phyloP scores from a whole-genome alignment of 2,797 vertebrate species.

The Pelodytes ibericus region DNA sequence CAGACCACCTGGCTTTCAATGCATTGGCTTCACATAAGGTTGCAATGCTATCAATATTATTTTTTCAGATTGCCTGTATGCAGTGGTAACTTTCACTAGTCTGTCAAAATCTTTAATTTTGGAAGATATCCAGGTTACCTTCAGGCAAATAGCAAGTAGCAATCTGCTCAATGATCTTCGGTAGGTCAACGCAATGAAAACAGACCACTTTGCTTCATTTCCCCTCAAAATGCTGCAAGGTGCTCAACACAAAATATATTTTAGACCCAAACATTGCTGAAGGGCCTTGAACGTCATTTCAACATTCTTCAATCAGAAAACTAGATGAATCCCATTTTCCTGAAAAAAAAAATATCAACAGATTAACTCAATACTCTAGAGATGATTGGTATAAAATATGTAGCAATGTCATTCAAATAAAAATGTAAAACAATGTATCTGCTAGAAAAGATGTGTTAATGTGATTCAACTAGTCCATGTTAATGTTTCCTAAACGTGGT shows the following conservation, averaged over 20 bases:
- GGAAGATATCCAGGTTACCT: slow-evolving; percentile 9
- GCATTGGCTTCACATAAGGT: too few species aligned
- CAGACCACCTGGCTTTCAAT: too few species aligned
- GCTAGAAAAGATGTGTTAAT: not conserved
- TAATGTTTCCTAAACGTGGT: too few species aligned
- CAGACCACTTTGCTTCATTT: slow-evolving; percentile 7
- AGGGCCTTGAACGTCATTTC: not conserved
- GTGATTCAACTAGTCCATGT: too few species aligned
- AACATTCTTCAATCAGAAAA: not conserved
- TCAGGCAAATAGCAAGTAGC: slow-evolving; percentile 1
- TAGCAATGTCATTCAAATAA: not conserved
- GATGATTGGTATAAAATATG: not conserved
- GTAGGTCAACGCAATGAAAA: slow-evolving; percentile 25
- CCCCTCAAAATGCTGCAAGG: not conserved
- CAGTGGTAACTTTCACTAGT: not conserved
- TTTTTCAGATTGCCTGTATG: too few species aligned
- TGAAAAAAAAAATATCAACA: not conserved
- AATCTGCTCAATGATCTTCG: slow-evolving; percentile 6
- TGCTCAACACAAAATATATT: not conserved
- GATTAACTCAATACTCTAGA: not conserved
- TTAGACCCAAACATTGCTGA: not conserved
- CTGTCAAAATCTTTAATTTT: not conserved
- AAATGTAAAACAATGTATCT: not conserved
- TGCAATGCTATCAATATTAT: too few species aligned
- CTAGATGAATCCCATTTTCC: not conserved